Evolutionary conservation across 2,113 vertebrate genomes (phyloP).

Genomic region (Platysteira castanea): DNA sequence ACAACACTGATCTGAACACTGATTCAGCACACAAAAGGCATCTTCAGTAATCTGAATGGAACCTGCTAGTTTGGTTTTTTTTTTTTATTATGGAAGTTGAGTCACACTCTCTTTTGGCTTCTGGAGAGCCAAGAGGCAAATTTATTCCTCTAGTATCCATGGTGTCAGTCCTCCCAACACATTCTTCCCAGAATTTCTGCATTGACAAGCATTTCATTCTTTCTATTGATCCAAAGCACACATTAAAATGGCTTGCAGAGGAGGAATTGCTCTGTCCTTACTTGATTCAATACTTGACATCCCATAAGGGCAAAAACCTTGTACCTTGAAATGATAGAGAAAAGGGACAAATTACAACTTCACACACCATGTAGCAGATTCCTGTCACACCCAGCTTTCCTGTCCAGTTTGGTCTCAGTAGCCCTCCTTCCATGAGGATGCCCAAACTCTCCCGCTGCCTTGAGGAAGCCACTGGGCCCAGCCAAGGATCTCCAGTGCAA

Average conservation of each 20-base stretch:
- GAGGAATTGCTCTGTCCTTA: background rate
- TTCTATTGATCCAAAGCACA: background rate
- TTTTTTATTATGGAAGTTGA: background rate
- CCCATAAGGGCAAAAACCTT: background rate
- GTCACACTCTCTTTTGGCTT: background rate
- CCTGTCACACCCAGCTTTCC: background rate
- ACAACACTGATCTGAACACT: constrained; percentile 14
- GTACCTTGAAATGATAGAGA: background rate
- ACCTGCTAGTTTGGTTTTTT: background rate
- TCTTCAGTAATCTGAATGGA: background rate
- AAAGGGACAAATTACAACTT: background rate
- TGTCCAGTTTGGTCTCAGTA: background rate
- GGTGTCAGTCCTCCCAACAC: background rate
- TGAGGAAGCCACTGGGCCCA: background rate
- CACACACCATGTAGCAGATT: background rate
- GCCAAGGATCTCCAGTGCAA: background rate
- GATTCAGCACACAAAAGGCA: background rate
- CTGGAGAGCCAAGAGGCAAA: background rate
- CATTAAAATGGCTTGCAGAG: background rate
- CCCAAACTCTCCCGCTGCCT: background rate
- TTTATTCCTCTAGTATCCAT: background rate
- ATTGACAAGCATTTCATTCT: background rate
- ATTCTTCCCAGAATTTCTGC: constrained; percentile 3
- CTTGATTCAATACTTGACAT: background rate
- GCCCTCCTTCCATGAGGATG: background rate